These are phyloP conservation scores for Hippocampus guttulatus DNA, from an alignment of 2,113 vertebrate species.

Conservation along the genomic window DNA sequence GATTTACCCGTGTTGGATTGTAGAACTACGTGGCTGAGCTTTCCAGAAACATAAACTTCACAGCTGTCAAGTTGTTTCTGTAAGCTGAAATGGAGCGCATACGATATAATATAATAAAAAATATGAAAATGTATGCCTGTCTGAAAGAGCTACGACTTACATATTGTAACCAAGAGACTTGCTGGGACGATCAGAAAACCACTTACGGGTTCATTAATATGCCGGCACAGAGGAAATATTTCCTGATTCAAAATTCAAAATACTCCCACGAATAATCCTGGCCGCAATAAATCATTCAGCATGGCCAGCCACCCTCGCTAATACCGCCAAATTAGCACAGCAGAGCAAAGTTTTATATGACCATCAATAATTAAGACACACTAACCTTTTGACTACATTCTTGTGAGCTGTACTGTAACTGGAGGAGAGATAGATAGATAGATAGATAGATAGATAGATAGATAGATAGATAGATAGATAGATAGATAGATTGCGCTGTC, in stretches of 20 bases:
- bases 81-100: conserved; percentile 20
- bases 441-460: conserved; percentile 13
- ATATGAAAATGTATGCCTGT: not conserved
- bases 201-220: conserved; percentile 55
- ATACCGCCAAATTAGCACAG: conserved; percentile 68
- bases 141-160: conserved; percentile 10
- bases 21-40: not conserved
- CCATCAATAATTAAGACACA: conserved; percentile 72
- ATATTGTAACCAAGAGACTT: conserved; percentile 45
- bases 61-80: conserved; percentile 46
- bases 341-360: conserved; percentile 58
- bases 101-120: no score
- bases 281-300: conserved; percentile 71
- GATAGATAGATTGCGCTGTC: conserved; percentile 13
- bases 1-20: not conserved
- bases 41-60: conserved; percentile 41
- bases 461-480: conserved; percentile 16
- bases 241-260: conserved; percentile 69
- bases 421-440: conserved; percentile 11
- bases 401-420: conserved; percentile 32
- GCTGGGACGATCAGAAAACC: conserved; percentile 49
- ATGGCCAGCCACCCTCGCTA: conserved; percentile 45
- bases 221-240: conserved; percentile 58
- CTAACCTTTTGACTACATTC: conserved; percentile 66
- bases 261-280: conserved; percentile 61